phyloP scores from a whole-genome alignment of 2,113 vertebrate species.

The Ceuthmochares aereus region DNA sequence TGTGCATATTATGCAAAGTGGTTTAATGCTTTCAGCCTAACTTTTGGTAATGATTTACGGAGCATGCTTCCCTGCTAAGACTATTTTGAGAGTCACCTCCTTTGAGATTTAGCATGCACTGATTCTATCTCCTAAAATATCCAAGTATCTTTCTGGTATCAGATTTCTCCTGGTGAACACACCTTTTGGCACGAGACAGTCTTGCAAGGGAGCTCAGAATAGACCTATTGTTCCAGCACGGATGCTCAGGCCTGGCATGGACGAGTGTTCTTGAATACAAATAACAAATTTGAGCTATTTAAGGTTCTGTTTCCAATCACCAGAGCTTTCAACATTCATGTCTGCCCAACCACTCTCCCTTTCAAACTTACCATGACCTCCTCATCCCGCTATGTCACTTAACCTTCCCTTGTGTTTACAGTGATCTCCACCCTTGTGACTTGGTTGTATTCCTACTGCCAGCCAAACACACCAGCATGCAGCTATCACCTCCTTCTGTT shows the following conservation, averaged over 20 bases:
- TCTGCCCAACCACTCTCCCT: neutral
- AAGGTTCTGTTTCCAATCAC: neutral
- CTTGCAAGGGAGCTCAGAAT: neutral
- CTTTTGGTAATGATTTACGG: constrained; percentile 22
- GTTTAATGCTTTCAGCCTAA: neutral
- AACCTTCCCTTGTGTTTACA: neutral
- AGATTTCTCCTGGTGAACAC: constrained; percentile 3
- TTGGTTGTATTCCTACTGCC: neutral
- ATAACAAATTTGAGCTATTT: constrained; percentile 2
- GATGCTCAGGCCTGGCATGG: neutral
- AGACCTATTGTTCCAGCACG: neutral
- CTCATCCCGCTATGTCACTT: neutral
- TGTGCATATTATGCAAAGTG: neutral
- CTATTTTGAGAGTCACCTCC: neutral
- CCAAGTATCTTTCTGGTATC: neutral
- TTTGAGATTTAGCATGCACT: neutral
- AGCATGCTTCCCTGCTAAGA: neutral
- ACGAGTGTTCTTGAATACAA: neutral
- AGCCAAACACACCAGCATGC: neutral
- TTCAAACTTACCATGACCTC: constrained; percentile 2
- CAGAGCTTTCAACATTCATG: neutral
- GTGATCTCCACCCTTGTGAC: neutral
- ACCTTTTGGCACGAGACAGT: constrained; percentile 1
- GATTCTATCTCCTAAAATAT: constrained; percentile 10
- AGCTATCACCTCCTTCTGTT: neutral